Conservation (phyloP, 2,113 vertebrate genomes). For the Notothenia coriiceps region DNA sequence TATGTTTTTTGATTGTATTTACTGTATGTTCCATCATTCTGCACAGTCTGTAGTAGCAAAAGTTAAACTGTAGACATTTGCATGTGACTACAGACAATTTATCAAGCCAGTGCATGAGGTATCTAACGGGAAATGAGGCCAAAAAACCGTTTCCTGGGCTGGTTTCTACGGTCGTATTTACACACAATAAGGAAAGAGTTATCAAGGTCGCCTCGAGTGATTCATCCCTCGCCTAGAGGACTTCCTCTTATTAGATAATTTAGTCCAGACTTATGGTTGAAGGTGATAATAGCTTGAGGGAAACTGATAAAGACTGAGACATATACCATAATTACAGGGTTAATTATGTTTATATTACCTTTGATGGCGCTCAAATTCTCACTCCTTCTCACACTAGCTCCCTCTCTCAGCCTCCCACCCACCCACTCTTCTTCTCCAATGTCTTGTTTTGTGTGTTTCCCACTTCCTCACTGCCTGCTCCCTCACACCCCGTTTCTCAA, state of each 20-base stretch:
- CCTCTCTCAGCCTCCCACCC: constrained; percentile 33
- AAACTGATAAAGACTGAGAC: constrained; percentile 68
- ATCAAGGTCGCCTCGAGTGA: constrained; percentile 59
- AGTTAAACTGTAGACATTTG: constrained; percentile 3
- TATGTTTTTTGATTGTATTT: no score
- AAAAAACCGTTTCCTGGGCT: constrained; percentile 50
- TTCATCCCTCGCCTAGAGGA: constrained; percentile 67
- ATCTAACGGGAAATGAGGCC: constrained; percentile 43
- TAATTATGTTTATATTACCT: constrained; percentile 78
- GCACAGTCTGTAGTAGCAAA: no score
- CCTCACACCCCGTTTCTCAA: constrained; percentile 72
- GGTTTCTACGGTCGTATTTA: constrained; percentile 56
- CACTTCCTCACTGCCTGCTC: constrained; percentile 43
- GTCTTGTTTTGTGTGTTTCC: constrained; percentile 34
- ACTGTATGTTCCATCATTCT: no score
- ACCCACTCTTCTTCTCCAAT: constrained; percentile 37
- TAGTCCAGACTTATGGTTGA: constrained; percentile 69
- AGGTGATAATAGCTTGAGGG: constrained; percentile 70
- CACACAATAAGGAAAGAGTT: constrained; percentile 50
- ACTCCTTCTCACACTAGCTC: constrained; percentile 21
- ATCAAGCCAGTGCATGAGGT: constrained; percentile 19
- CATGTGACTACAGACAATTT: constrained; percentile 31
- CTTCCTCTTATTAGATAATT: constrained; percentile 65
- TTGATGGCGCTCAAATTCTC: constrained; percentile 68
- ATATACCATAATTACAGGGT: constrained; percentile 75